Evolutionary conservation across 2,888 invertebrate genomes (phyloP), one percentile per base, ranked within the genome.

Genomic region (Ernsta delagoae): DNA sequence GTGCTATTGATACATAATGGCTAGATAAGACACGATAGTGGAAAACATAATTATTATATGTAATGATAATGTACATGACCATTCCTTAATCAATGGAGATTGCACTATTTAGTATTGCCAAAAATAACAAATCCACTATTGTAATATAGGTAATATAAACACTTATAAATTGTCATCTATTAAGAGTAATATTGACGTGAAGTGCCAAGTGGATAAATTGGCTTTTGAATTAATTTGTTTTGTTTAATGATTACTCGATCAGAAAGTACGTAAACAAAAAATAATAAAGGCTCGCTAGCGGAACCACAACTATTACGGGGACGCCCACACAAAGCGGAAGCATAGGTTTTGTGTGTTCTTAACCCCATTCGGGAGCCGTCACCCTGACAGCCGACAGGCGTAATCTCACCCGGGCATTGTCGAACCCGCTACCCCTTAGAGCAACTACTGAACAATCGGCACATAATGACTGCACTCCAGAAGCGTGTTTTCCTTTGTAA

Each of bases 401-500:
- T 90, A 89, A 89, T 89, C 90, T 88, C 88, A 78, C 84, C 75
- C 72, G 76, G 76, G 79, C 78, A 87, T 87, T 88, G 87, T 87
- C 86, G 89, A 87, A 85, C 84, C 85, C 78, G 78, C 83, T 81
- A 83, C 86, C 87, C 74, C 75, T 74, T 75, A 74, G 73, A 74
- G 75, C 72, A 79, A 80, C 84, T 79, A 80, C 83, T 79, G 79
- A 77, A 83, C 86, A 83, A 86, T 83, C 80, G 77, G 75, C 74
- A 76, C 77, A 77, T 77, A 78, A 78, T 78, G 77, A 76, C 75
- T 75, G 79, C 84, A 83, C 84, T 84, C 84, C 82, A 80, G 74
- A 75, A 70, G 80, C 83, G 83, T 88, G 87, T 86, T 87, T 84
- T 84, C 88, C 85, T 88, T 92, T 92, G 90, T 89, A 83, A 83